Percentiles rank a stretch among this genome's conserved stretches.
phyloP scores from a whole-genome alignment of 2,888 invertebrate genomes.

The Esperia sulphurella region DNA sequence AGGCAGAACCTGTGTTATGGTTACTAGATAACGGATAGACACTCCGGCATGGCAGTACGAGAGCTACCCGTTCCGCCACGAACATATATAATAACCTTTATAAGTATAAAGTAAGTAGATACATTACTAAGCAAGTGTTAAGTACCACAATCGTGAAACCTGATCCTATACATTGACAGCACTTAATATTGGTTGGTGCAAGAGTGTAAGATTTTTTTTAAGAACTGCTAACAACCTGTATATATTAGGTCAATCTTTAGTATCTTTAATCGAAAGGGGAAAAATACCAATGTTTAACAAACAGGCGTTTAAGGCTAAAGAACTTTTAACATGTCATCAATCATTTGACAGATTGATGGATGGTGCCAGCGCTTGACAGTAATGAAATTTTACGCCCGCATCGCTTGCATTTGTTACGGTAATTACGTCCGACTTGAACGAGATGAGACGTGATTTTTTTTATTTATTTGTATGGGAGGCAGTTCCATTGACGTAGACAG shows the following conservation, averaged over 20 bases:
- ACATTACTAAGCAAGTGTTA: too few relatives aligned
- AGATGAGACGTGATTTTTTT: slow-evolving; percentile 24
- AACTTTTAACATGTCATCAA: slow-evolving; percentile 55
- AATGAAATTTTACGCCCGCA: slow-evolving; percentile 69
- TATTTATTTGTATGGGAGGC: slow-evolving; percentile 2
- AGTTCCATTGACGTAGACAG: neutral
- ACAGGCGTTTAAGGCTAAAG: slow-evolving; percentile 56
- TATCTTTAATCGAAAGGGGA: slow-evolving; percentile 21
- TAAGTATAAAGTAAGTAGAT: too few relatives aligned
- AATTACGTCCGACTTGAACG: slow-evolving; percentile 24
- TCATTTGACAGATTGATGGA: slow-evolving; percentile 56
- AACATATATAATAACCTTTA: too few relatives aligned
- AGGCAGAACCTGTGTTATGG: too few relatives aligned
- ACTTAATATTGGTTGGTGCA: too few relatives aligned
- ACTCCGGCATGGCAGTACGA: too few relatives aligned
- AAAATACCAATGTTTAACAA: slow-evolving; percentile 51
- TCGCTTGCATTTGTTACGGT: slow-evolving; percentile 40
- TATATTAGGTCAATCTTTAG: neutral
- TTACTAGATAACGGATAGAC: too few relatives aligned
- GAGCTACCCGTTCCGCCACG: too few relatives aligned
- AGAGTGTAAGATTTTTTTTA: too few relatives aligned
- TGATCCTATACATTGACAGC: too few relatives aligned
- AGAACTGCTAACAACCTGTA: too few relatives aligned
- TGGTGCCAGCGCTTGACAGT: slow-evolving; percentile 51
- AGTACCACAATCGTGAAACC: too few relatives aligned